Conservation (phyloP, 2,797 vertebrate species). For the Arremon brunneinucha region DNA sequence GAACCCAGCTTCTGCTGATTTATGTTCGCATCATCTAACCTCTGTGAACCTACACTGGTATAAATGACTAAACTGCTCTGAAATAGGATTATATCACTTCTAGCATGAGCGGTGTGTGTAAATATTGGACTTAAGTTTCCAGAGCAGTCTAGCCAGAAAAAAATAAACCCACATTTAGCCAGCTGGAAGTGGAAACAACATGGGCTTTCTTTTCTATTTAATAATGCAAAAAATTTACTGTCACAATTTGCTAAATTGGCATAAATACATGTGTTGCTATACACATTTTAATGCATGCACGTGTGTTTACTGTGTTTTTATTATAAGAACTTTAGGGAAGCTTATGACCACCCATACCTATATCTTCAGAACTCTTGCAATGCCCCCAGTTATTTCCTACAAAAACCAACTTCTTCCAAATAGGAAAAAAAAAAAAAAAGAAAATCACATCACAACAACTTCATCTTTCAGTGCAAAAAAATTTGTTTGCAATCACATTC, state of each 20-base stretch:
- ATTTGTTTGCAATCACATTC: background rate
- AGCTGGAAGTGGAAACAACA: background rate
- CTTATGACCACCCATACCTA: background rate
- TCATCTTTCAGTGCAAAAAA: background rate
- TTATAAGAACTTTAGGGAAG: accelerated
- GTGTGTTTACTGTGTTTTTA: background rate
- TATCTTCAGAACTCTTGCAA: background rate
- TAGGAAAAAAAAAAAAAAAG: background rate
- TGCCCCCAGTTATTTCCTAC: background rate
- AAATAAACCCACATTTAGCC: background rate
- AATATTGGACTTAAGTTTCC: slow-evolving; percentile 19
- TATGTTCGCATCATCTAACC: slow-evolving; percentile 33
- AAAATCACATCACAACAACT: background rate
- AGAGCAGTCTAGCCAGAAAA: background rate
- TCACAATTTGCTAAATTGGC: background rate
- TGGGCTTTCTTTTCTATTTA: background rate
- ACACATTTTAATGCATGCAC: background rate
- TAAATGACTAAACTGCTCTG: slow-evolving; percentile 16
- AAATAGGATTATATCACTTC: slow-evolving; percentile 35
- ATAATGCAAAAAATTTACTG: background rate
- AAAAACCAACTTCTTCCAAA: background rate
- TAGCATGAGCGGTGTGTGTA: background rate
- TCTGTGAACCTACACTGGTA: background rate
- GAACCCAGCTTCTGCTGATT: slow-evolving; percentile 41
- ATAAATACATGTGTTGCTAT: background rate